Percentiles rank a stretch among this genome's conserved stretches.
These are phyloP conservation scores for Sitodiplosis mosellana DNA, from an alignment of 1,140 invertebrate species.

Conservation along the genomic window DNA sequence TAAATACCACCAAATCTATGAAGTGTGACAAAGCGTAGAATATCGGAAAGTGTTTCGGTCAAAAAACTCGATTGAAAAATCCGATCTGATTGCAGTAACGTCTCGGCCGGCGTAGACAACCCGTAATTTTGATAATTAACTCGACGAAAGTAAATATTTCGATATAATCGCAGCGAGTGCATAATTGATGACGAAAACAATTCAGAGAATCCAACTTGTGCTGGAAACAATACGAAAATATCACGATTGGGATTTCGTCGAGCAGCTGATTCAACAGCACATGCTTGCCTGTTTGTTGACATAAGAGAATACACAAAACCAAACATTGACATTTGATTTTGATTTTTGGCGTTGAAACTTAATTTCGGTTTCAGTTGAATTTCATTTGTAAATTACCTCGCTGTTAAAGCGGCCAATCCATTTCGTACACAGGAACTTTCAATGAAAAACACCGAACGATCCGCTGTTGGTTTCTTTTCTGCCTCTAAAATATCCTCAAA, in stretches of 20 bases:
- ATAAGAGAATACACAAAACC: too few species aligned
- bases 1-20: constrained; percentile 65
- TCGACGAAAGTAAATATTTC: constrained; percentile 36
- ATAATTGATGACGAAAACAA: constrained; percentile 13
- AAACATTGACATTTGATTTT: too few species aligned
- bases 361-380: too few species aligned
- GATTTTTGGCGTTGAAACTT: too few species aligned
- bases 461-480: too few species aligned
- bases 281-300: constrained; percentile 41
- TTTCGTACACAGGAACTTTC: too few species aligned
- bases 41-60: constrained; percentile 41
- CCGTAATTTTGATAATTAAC: constrained; percentile 36
- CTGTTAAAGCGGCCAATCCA: too few species aligned
- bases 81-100: constrained; percentile 33
- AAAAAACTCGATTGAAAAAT: constrained; percentile 32
- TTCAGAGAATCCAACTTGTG: constrained; percentile 21
- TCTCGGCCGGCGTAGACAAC: constrained; percentile 36
- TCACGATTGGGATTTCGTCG: constrained; percentile 34
- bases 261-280: constrained; percentile 46
- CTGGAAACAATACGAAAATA: constrained; percentile 35
- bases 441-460: too few species aligned
- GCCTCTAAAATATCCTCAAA: too few species aligned
- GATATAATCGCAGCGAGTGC: constrained; percentile 29
- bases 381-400: too few species aligned
- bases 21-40: constrained; percentile 49